Percentiles rank a stretch among this genome's conserved stretches.
phyloP scores from a whole-genome alignment of 2,888 invertebrate species.

The Cataglyphis cursor region DNA sequence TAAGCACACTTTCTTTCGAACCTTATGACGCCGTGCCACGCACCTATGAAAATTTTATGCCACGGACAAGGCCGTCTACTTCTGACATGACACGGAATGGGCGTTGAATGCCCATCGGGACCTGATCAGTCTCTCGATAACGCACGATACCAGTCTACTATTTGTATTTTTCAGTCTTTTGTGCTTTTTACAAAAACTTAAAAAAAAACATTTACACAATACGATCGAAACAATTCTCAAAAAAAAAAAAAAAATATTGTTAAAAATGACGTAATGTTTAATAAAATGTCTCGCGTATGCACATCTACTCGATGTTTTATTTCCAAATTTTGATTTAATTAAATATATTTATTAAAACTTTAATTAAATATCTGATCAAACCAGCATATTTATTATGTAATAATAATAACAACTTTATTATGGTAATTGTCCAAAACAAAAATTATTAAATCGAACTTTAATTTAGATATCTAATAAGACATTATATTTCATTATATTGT shows the following conservation, averaged over 20 bases:
- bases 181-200: not conserved
- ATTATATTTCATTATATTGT: not conserved
- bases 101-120: not conserved
- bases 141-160: not conserved
- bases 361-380: not conserved
- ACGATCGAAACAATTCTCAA: not conserved
- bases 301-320: not conserved
- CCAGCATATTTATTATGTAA: too few relatives aligned
- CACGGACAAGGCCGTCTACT: constrained; percentile 54
- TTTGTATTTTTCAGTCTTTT: not conserved
- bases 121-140: not conserved
- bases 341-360: not conserved
- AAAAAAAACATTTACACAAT: not conserved
- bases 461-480: not conserved
- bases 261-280: not conserved
- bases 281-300: not conserved
- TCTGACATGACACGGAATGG: constrained; percentile 6
- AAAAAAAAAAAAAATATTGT: not conserved
- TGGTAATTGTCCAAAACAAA: not conserved
- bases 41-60: constrained; percentile 47
- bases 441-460: not conserved
- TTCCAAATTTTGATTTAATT: not conserved
- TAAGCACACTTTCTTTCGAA: constrained; percentile 75
- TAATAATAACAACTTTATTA: not conserved
- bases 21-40: constrained; percentile 35